Evolutionary conservation across 2,113 vertebrate species (phyloP), one percentile per base, ranked within the genome.

Genomic region (Nycticryphes semicollaris): DNA sequence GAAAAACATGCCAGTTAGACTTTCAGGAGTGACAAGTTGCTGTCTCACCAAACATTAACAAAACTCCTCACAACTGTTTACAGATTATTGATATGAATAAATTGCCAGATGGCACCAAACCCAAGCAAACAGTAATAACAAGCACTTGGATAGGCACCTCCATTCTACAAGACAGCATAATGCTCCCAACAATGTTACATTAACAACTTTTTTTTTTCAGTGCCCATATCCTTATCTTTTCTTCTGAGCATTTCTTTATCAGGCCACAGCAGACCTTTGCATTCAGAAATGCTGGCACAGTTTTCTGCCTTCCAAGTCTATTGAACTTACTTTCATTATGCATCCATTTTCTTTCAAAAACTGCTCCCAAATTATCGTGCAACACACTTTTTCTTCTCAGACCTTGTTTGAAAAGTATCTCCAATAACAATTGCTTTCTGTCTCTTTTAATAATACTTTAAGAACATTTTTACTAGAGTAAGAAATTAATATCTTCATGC

Each of bases 201-300:
- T 41, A 94, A 63, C 69, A 76, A 51, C 6, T 62, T 63, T 47
- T 63, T 75, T 77, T 75, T 54, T 77, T 47, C 39, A 59, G 72
- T 50, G 12, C 56, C 63, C 54, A 17, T 12, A 48, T 48, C n/a
- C 68, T 82, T 85, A 97, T 91, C 70, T 84, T 91, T 78, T 67
- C 60, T 92, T 84, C 7, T 4, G 43, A 90, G 62, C 20, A 25
- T 17, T 59, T 43, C 68, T 87, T 96, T 96, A 97, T 96, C 96
- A 92, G 83, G 72, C 43, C 72, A 48, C 3, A 81, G 76, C 96
- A 97, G 92, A 89, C 64, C 57, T 89, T 25, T 37, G 30, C 43
- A 72, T 59, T 22, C 64, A 91, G 33, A 92, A 84, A 72, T 2
- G n/a, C 37, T 67, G 50, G 27, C 50, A 63, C 10, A 43, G 12